These are phyloP conservation scores for Paguma larvata DNA, from an alignment of 2,797 vertebrate species.

Conservation along the genomic window DNA sequence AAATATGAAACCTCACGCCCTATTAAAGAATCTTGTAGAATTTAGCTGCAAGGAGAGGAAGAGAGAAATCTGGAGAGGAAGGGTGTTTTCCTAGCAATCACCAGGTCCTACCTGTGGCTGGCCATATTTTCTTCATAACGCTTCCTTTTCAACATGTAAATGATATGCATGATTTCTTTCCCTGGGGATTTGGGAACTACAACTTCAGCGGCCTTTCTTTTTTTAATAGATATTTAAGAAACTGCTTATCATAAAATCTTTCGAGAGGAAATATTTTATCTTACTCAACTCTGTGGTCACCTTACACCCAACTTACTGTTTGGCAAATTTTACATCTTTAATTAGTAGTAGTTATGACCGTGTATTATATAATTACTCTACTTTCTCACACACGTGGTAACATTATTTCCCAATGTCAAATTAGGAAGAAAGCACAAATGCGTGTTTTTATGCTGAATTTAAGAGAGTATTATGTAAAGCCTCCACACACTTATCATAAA, in stretches of 20 bases:
- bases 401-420: background rate
- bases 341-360: background rate
- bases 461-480: background rate
- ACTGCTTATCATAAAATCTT: background rate
- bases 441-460: background rate
- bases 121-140: too few relatives aligned
- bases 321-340: background rate
- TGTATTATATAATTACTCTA: background rate
- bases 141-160: background rate
- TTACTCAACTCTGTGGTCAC: background rate
- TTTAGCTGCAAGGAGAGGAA: background rate
- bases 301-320: background rate
- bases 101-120: background rate
- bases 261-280: background rate
- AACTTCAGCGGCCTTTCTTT: background rate
- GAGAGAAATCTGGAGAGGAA: background rate
- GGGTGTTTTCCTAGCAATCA: background rate
- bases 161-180: background rate
- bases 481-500: background rate
- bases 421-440: background rate
- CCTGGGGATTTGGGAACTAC: background rate
- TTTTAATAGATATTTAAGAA: constrained; percentile 8
- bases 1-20: background rate
- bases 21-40: background rate
- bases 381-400: background rate